These are phyloP conservation scores for Phasia obesa DNA, from an alignment of 2,888 invertebrate species.

Conservation along the genomic window DNA sequence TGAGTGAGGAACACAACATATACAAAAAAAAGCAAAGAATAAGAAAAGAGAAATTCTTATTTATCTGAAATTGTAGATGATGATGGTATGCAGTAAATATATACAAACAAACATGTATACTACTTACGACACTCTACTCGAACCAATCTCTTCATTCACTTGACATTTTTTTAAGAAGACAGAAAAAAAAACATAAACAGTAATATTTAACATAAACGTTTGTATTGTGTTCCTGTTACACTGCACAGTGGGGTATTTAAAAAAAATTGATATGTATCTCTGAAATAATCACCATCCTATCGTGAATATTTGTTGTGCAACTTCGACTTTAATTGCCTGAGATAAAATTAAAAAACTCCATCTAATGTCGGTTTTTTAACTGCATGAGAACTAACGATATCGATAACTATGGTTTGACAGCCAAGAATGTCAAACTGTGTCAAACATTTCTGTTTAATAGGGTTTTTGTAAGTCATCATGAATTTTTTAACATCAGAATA, in stretches of 20 bases:
- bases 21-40: slow-evolving; percentile 19
- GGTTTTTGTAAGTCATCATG: too few species aligned
- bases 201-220: slow-evolving; percentile 40
- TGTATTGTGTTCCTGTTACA: slow-evolving; percentile 21
- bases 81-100: slow-evolving; percentile 53
- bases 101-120: slow-evolving; percentile 24
- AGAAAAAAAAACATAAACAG: neutral
- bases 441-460: too few species aligned
- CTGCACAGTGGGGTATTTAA: neutral
- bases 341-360: too few species aligned
- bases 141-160: slow-evolving; percentile 55
- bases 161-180: slow-evolving; percentile 55
- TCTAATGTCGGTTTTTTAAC: too few species aligned
- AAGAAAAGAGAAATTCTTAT: slow-evolving; percentile 27
- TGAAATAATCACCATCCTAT: too few species aligned
- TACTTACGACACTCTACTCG: slow-evolving; percentile 14
- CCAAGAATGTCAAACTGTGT: too few species aligned
- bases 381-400: too few species aligned
- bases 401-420: too few species aligned
- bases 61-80: slow-evolving; percentile 50
- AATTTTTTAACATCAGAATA: too few species aligned
- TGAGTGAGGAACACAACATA: slow-evolving; percentile 22
- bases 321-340: too few species aligned
- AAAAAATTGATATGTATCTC: too few species aligned
- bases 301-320: too few species aligned